Conservation (phyloP, 2,113 vertebrate species). For the Triplophysa tibetana region DNA sequence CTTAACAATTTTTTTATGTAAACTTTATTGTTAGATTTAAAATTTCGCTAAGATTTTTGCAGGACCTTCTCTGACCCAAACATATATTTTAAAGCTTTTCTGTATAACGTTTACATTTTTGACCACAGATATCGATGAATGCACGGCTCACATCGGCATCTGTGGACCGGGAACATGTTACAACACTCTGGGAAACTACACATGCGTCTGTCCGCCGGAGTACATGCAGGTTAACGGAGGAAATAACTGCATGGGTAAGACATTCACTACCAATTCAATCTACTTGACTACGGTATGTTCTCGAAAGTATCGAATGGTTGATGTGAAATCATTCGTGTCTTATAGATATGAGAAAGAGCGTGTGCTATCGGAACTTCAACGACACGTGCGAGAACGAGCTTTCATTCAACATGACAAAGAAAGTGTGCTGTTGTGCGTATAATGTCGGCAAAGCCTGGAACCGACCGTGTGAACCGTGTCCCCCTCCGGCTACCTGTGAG, state of each 20-base stretch:
- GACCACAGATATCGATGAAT: slow-evolving; percentile 90
- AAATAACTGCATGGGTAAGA: slow-evolving; percentile 90
- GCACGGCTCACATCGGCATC: slow-evolving; percentile 82
- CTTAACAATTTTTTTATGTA: too few species aligned
- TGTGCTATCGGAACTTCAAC: slow-evolving; percentile 89
- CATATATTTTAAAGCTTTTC: too few species aligned
- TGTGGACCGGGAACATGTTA: slow-evolving; percentile 92
- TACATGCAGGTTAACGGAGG: slow-evolving; percentile 95
- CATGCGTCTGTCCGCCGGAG: slow-evolving; percentile 88
- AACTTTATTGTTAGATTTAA: too few species aligned
- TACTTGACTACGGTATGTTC: neutral
- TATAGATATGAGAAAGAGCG: slow-evolving; percentile 86
- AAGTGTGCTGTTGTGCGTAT: slow-evolving; percentile 95
- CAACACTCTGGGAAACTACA: slow-evolving; percentile 94
- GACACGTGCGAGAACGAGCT: slow-evolving; percentile 90
- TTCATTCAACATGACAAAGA: slow-evolving; percentile 92
- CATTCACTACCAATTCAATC: neutral
- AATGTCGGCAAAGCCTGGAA: slow-evolving; percentile 94
- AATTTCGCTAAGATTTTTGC: too few species aligned
- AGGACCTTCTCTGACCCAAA: too few species aligned
- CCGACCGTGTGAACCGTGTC: slow-evolving; percentile 90
- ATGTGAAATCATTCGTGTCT: neutral
- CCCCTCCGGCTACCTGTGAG: slow-evolving; percentile 86
- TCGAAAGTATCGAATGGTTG: too few species aligned
- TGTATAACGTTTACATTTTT: neutral